phyloP scores from a whole-genome alignment of 2,797 vertebrate genomes.

The Cuniculus paca region DNA sequence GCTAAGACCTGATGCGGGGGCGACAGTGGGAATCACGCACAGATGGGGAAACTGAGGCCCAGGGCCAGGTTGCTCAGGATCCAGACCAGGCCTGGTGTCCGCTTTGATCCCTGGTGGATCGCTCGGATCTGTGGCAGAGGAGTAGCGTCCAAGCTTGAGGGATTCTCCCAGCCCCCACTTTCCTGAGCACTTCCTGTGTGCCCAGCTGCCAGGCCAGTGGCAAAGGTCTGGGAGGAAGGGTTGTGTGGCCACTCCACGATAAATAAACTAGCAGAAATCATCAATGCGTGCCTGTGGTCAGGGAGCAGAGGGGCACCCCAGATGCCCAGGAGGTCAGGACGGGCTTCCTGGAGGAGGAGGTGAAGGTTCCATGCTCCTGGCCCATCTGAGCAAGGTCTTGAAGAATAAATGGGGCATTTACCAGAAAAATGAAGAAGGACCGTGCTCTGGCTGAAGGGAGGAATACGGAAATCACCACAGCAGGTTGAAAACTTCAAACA shows the following conservation, averaged over 20 bases:
- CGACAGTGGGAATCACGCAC: not conserved
- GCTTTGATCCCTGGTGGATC: not conserved
- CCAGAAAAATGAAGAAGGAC: not conserved
- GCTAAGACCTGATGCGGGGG: not conserved
- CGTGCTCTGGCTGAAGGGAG: not conserved
- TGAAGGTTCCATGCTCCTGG: not conserved
- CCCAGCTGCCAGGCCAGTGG: not conserved
- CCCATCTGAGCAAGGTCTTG: not conserved
- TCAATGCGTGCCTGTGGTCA: accelerated
- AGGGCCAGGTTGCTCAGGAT: not conserved
- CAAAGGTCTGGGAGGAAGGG: too few species aligned
- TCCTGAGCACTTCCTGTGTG: not conserved
- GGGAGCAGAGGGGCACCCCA: not conserved
- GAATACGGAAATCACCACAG: accelerated
- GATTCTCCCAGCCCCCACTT: too few species aligned
- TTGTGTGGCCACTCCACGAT: not conserved
- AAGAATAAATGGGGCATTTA: not conserved
- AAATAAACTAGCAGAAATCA: not conserved
- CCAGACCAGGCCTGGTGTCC: not conserved
- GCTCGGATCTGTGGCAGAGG: not conserved
- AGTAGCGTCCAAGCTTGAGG: not conserved
- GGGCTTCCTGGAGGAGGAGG: conserved; percentile 18
- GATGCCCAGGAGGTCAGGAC: not conserved
- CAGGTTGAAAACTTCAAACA: not conserved
- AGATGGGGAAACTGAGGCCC: not conserved